Evolutionary conservation across 2,797 vertebrate species (phyloP).

Genomic region (Coregonus suidteri): DNA sequence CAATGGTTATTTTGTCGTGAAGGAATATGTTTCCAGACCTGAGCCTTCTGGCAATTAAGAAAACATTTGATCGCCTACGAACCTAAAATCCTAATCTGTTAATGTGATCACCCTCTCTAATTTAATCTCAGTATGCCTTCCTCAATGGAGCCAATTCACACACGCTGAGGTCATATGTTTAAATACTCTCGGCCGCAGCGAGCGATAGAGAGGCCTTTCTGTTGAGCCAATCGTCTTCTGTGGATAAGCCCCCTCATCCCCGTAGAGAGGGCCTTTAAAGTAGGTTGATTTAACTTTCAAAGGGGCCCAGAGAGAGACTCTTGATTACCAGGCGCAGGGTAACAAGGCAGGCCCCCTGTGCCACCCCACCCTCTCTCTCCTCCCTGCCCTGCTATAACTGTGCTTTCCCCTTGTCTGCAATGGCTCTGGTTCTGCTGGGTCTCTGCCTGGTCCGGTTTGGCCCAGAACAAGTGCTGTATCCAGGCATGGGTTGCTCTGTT

Average conservation of each 20-base stretch:
- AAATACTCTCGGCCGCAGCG: slow-evolving; percentile 19
- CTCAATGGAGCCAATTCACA: slow-evolving; percentile 35
- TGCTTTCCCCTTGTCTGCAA: not conserved
- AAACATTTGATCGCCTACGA: slow-evolving; percentile 23
- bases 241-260: slow-evolving; percentile 4
- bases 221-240: not conserved
- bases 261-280: slow-evolving; percentile 8
- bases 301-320: slow-evolving; percentile 12
- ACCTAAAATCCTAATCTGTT: slow-evolving; percentile 31
- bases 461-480: not conserved
- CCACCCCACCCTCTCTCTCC: not conserved
- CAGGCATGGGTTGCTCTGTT: not conserved
- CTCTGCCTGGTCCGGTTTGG: not conserved
- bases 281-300: slow-evolving; percentile 21
- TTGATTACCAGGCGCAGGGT: not conserved
- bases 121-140: slow-evolving; percentile 15
- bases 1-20: slow-evolving; percentile 27
- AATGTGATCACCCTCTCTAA: slow-evolving; percentile 31
- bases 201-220: slow-evolving; percentile 7
- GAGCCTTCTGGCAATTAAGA: slow-evolving; percentile 32
- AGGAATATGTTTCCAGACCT: slow-evolving; percentile 23
- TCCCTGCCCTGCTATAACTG: not conserved
- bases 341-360: not conserved
- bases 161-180: slow-evolving; percentile 40
- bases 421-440: not conserved